Evolutionary conservation across 2,797 vertebrate species (phyloP), one percentile per base, ranked within the genome.

Genomic region (Atherinosoma microstoma): DNA sequence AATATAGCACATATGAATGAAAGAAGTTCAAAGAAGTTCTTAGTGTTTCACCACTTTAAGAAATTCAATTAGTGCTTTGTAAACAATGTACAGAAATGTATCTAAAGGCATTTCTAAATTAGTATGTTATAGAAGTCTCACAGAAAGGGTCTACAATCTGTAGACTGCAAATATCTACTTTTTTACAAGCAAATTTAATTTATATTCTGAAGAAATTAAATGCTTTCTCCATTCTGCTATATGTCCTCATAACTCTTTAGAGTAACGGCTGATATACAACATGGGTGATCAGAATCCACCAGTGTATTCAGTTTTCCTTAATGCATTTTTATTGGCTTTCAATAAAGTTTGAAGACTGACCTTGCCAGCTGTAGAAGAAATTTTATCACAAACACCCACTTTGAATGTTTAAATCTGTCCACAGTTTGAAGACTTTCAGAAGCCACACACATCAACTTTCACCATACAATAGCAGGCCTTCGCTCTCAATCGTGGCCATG

Each of bases 351-450:
- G 76, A 79, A 68, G 74, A 11, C 22, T 64, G 73, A 40, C 80
- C 83, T 87, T 80, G 78, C 38, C 11, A 15, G 15, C 34, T 76
- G 40, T 75, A 34, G 57, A 36, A 15, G 20, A 61, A 74, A 62
- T 35, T 65, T 79, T 42, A 29, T 54, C 22, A 67, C 36, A 40
- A 6, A 66, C 18, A 45, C 62, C 78, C 62, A 63, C 11, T 40
- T 75, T 7, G 5, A 16, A 32, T 66, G 75, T 16, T 53, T 15
- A 29, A 54, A 18, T 70, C 75, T 61, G 16, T 47, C 40, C 58
- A 20, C 57, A 29, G 40, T n/a, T 11, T 60, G 29, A 74, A 70
- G n/a, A 47, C 53, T 80, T 75, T 83, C 24, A 60, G 35, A 8
- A 67, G n/a, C 7, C 2, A 22, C 18, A 56, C 30, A 61, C 75